Conservation (phyloP, 1,140 invertebrate species). For the Bombyx mandarina region DNA sequence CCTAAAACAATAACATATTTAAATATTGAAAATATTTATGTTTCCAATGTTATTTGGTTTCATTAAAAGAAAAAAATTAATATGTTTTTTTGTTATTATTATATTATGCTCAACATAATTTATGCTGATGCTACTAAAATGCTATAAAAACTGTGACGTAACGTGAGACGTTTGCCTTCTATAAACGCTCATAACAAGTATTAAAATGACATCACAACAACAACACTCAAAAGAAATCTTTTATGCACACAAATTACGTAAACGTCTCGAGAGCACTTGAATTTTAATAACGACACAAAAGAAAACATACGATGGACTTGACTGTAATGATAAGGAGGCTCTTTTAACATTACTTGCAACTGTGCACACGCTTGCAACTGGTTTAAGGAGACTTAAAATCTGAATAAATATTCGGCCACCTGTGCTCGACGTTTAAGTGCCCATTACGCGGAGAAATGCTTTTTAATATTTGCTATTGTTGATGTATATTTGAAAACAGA, state of each 20-base stretch:
- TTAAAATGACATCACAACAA: too few species aligned
- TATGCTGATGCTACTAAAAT: too few species aligned
- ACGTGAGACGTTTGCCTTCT: too few species aligned
- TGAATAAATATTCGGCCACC: constrained; percentile 44
- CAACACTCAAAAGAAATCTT: background rate
- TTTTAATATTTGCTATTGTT: background rate
- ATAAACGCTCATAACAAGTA: too few species aligned
- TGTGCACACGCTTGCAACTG: constrained; percentile 27
- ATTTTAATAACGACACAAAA: constrained; percentile 17
- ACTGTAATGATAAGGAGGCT: constrained; percentile 20
- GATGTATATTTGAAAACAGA: too few species aligned
- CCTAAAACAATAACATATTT: too few species aligned
- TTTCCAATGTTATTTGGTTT: too few species aligned
- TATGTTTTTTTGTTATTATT: too few species aligned
- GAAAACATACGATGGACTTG: constrained; percentile 10
- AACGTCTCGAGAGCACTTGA: background rate
- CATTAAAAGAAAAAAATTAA: too few species aligned
- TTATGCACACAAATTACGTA: background rate
- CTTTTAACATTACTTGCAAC: constrained; percentile 36
- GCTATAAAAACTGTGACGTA: too few species aligned
- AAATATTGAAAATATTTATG: too few species aligned
- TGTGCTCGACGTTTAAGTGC: constrained; percentile 32
- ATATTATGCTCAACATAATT: too few species aligned
- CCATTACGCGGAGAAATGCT: constrained; percentile 25
- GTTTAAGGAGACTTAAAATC: constrained; percentile 31